Evolutionary conservation across 2,797 vertebrate genomes (phyloP).

Genomic region (Acanthis flammea): DNA sequence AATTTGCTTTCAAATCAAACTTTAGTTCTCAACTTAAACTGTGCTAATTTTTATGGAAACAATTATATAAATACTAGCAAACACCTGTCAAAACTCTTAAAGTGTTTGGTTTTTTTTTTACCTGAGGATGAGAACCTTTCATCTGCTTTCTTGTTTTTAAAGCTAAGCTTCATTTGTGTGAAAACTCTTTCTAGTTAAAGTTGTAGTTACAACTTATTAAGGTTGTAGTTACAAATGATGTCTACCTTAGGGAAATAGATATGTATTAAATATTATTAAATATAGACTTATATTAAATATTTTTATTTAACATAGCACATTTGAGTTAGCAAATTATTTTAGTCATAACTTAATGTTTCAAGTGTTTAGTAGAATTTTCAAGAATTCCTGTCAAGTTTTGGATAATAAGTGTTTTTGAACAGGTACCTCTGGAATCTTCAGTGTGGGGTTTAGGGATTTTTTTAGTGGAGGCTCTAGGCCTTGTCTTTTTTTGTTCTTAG

Average conservation of each 20-base stretch:
- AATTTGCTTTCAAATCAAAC: neutral
- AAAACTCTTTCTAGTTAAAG: neutral
- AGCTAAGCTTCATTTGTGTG: neutral
- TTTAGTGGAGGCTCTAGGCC: neutral
- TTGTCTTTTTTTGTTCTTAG: neutral
- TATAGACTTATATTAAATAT: neutral
- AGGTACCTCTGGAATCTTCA: neutral
- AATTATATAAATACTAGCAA: neutral
- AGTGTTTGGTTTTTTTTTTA: neutral
- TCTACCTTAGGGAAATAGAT: neutral
- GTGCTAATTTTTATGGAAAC: neutral
- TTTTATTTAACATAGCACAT: neutral
- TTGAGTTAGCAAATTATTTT: neutral
- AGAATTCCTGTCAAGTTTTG: neutral
- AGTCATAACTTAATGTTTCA: neutral
- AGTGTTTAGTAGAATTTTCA: neutral
- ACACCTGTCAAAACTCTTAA: neutral
- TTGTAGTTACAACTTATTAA: neutral
- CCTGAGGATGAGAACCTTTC: neutral
- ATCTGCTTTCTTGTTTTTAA: neutral
- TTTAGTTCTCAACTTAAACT: neutral
- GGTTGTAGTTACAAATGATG: neutral
- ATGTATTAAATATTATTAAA: neutral
- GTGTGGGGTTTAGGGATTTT: accelerated
- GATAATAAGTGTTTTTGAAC: neutral